Evolutionary conservation across 2,797 vertebrate species (phyloP), one percentile per base, ranked within the genome.

Genomic region (Diceros bicornis): DNA sequence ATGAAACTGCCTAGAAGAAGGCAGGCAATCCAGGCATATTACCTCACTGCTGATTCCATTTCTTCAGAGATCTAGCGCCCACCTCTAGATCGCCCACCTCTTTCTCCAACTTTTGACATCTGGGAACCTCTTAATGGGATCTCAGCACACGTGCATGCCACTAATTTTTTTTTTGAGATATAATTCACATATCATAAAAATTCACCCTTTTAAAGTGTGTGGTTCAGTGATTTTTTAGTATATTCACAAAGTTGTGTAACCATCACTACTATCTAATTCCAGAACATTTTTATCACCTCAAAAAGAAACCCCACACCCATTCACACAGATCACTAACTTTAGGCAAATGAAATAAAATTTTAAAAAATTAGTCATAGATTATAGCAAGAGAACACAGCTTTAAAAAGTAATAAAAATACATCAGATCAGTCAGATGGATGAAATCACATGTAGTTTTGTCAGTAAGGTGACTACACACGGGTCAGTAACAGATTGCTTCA

Each of bases 321-420:
- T 66, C 90, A 47, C 61, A 96, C 4, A 88, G 13, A 55, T 16
- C 18, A 55, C 13, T 20, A 69, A 69, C 79, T 92, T 93, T 69
- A 88, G 52, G 52, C 4, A 79, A 84, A 69, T 62, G 13, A 92
- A 92, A 84, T 47, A 62, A 82, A 86, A 50, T 27, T 34, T 50
- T 3, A 32, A 78, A 79, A 86, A 72, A 37, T 14, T 66, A 82
- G 68, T 74, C 23, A 41, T 32, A 59, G 41, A 34, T 66, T 74
- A n/a, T 32, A 92, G 20, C 52, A 90, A 83, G 37, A 72, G 5
- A 55, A 77, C 20, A 75, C 14, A 74, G 25, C 7, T 74, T 83
- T 91, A 32, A 87, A 90, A 74, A 85, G 52, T 25, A 85, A 86
- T 47, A 69, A 41, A 82, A 92, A 90, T 37, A 37, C 32, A 82